Conservation (phyloP, 2,113 vertebrate genomes). For the Leiothrix lutea region DNA sequence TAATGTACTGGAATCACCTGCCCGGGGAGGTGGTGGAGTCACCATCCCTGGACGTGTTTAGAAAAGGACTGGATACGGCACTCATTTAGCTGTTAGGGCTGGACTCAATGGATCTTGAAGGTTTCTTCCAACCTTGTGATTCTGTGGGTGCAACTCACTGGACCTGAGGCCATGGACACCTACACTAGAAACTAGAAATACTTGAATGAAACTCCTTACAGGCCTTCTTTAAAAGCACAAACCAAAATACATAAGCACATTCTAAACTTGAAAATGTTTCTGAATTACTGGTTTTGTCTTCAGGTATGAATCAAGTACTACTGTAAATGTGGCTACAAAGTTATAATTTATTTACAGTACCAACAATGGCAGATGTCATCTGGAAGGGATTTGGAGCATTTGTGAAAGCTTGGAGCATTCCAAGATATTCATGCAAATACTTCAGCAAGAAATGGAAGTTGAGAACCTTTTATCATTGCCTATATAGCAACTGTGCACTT, state of each 20-base stretch:
- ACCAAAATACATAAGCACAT: background rate
- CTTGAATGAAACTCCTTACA: background rate
- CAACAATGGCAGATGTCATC: background rate
- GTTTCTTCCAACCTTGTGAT: background rate
- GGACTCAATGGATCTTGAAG: background rate
- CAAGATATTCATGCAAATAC: background rate
- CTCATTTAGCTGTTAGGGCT: background rate
- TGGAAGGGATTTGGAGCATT: background rate
- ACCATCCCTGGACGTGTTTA: background rate
- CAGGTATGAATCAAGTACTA: background rate
- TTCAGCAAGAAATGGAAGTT: background rate
- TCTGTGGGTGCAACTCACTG: background rate
- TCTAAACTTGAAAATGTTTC: background rate
- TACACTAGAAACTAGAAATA: background rate
- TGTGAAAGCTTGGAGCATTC: background rate
- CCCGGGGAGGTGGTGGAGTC: background rate
- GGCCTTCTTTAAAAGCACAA: background rate
- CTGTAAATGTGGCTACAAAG: background rate
- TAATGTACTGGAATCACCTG: background rate
- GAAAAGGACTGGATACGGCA: background rate
- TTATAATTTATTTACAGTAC: background rate
- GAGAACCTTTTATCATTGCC: background rate
- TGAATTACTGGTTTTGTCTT: background rate
- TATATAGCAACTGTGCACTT: background rate
- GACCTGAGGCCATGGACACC: background rate